These are phyloP conservation scores for Sesamia inferens DNA, from an alignment of 2,888 invertebrate species.

Conservation along the genomic window DNA sequence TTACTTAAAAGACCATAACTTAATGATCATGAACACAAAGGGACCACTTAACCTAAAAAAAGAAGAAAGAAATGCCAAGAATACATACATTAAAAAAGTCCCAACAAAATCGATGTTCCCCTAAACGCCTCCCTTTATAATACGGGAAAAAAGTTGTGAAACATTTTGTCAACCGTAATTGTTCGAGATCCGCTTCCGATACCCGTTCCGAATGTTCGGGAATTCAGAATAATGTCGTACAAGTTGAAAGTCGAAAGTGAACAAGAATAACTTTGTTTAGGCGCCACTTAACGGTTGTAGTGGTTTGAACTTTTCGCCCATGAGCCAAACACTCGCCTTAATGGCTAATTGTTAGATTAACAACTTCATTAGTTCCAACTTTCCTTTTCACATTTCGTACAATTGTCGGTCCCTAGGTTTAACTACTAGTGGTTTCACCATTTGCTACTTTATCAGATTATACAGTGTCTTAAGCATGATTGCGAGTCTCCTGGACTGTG, in stretches of 20 bases:
- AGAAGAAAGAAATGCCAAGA: constrained; percentile 19
- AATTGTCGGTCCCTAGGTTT: not conserved
- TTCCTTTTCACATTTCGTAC: not conserved
- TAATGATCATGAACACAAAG: constrained; percentile 6
- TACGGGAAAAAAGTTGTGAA: constrained; percentile 51
- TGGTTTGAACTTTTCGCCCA: constrained; percentile 32
- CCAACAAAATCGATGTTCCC: constrained; percentile 41
- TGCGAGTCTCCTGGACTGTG: no score
- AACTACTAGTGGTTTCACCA: not conserved
- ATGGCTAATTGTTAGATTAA: constrained; percentile 8
- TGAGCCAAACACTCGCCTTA: constrained; percentile 13
- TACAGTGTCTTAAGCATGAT: not conserved
- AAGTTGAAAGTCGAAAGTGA: constrained; percentile 33
- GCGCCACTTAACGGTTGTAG: constrained; percentile 29
- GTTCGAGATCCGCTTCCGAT: constrained; percentile 56
- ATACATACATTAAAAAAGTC: constrained; percentile 53
- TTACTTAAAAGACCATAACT: not conserved
- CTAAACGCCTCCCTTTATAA: constrained; percentile 44
- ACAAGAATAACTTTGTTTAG: constrained; percentile 40
- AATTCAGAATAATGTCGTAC: constrained; percentile 50
- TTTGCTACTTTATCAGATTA: not conserved
- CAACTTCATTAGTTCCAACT: not conserved
- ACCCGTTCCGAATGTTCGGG: constrained; percentile 45
- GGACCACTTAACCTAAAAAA: constrained; percentile 29
- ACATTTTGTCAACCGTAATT: constrained; percentile 62